Conservation (phyloP, 2,888 invertebrate species). For the Syrista parreyssii region DNA sequence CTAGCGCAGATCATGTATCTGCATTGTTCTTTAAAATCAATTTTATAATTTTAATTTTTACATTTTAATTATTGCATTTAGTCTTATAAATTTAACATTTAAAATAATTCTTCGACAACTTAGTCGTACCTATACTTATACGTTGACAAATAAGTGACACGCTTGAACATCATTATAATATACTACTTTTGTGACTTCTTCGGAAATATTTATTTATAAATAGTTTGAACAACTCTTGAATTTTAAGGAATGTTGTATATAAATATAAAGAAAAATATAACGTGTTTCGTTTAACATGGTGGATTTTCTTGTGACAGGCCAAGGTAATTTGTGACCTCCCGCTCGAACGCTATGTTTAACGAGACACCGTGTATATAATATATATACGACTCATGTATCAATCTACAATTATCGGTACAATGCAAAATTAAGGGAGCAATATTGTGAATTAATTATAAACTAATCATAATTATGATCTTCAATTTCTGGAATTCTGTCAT, state of each 20-base stretch:
- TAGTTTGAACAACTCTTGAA: background rate
- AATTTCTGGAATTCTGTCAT: background rate
- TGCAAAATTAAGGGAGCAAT: background rate
- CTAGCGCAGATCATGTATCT: no score
- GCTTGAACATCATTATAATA: background rate
- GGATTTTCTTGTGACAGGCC: background rate
- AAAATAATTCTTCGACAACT: background rate
- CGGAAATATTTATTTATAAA: slow-evolving; percentile 19
- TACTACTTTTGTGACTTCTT: background rate
- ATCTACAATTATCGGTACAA: background rate
- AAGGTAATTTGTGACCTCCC: background rate
- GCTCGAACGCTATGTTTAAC: background rate
- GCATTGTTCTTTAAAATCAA: no score
- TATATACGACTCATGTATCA: background rate
- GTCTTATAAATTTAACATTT: background rate
- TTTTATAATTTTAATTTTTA: no score
- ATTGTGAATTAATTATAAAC: no score
- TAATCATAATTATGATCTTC: no score
- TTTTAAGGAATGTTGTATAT: slow-evolving; percentile 5
- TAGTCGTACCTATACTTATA: background rate
- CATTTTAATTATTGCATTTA: no score
- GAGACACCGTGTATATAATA: background rate
- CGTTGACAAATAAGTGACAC: background rate
- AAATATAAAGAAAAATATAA: background rate
- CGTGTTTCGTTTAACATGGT: background rate